Conservation (phyloP, 2,113 vertebrate species). For the Rhegmatorhina hoffmannsi region DNA sequence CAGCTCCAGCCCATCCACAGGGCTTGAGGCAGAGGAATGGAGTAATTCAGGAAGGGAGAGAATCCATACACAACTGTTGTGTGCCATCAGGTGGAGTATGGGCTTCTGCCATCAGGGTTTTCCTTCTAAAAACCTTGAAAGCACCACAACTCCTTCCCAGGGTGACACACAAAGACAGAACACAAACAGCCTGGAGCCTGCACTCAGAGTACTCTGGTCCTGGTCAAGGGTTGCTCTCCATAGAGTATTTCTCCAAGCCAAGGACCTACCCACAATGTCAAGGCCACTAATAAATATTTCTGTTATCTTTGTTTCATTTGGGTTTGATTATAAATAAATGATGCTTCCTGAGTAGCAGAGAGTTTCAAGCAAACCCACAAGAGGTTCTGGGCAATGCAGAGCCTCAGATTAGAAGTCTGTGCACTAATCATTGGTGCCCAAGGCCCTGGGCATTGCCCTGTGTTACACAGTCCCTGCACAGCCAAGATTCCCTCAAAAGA, state of each 20-base stretch:
- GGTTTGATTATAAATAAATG: neutral
- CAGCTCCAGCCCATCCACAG: neutral
- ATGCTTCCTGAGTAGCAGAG: neutral
- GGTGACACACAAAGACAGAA: too few species aligned
- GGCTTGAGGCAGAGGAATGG: neutral
- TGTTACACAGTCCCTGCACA: accelerated
- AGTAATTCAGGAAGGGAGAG: neutral
- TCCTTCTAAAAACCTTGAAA: neutral
- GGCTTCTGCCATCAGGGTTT: neutral
- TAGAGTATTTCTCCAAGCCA: neutral
- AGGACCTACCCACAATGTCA: neutral
- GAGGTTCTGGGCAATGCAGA: neutral
- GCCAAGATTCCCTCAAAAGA: neutral
- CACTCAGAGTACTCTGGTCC: neutral
- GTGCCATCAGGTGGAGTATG: neutral
- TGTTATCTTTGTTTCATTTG: neutral
- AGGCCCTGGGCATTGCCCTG: neutral
- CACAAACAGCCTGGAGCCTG: neutral
- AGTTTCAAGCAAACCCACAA: neutral
- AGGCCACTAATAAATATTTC: neutral
- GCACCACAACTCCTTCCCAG: neutral
- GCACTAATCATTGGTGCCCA: neutral
- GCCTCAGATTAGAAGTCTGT: neutral
- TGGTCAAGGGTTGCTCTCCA: neutral
- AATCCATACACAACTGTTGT: neutral